Evolutionary conservation across 1,140 invertebrate genomes (phyloP).

Genomic region (Brachystomella parvula): DNA sequence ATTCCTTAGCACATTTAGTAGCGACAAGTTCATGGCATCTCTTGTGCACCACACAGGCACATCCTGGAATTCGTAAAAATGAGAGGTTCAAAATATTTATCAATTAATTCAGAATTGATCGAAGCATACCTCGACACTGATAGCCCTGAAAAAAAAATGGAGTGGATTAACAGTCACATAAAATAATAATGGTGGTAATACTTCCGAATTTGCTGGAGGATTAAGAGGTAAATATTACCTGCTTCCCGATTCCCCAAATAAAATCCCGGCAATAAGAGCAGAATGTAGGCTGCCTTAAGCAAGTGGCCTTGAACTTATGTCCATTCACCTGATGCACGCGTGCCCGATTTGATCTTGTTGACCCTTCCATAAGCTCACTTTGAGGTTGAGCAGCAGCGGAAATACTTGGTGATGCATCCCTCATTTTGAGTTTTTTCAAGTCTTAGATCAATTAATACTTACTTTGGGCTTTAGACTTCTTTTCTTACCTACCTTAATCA

Average conservation of each 20-base stretch:
- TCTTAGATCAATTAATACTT: too few species aligned
- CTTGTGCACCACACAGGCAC: constrained; percentile 96
- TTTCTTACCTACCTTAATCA: too few species aligned
- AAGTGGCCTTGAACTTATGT: constrained; percentile 99
- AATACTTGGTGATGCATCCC: not conserved
- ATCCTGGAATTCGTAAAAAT: constrained; percentile 66
- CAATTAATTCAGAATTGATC: too few species aligned
- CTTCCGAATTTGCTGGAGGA: too few species aligned
- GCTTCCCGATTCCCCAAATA: constrained; percentile 97
- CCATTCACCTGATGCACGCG: constrained; percentile 95
- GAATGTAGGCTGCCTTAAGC: constrained; percentile 96
- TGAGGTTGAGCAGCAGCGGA: constrained; percentile 5
- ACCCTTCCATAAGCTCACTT: constrained; percentile 87
- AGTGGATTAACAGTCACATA: too few species aligned
- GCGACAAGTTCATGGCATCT: constrained; percentile 88
- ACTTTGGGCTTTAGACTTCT: too few species aligned
- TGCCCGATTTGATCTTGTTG: constrained; percentile 73
- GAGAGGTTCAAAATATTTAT: constrained; percentile 38
- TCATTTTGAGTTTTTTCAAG: too few species aligned
- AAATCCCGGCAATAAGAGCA: constrained; percentile 97
- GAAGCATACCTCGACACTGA: constrained; percentile 99
- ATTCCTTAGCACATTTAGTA: constrained; percentile 82
- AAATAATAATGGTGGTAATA: too few species aligned
- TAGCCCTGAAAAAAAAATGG: too few species aligned
- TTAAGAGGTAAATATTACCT: too few species aligned